Evolutionary conservation across 2,888 invertebrate species (phyloP), one percentile per base, ranked within the genome.

Genomic region (Eupithecia tripunctaria): DNA sequence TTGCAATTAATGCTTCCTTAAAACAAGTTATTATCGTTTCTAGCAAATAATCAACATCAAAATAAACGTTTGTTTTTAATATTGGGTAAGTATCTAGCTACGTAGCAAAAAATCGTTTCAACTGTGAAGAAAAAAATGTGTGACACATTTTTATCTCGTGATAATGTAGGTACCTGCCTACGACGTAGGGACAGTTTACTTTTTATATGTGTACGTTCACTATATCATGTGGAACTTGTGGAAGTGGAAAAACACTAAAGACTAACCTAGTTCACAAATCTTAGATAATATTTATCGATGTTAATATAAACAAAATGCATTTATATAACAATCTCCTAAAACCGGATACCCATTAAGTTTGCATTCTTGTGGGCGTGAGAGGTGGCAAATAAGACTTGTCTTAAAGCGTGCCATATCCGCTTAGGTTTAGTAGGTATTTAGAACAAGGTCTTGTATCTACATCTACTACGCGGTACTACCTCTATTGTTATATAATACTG

Each of bases 381-480:
- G 74, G 70, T 63, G 74, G 73, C 70, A 70, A 73, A 73, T 71
- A 60, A 75, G 68, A 64, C 72, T 79, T 79, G 81, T 80, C 81
- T 78, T 78, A 82, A 82, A 81, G 81, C 81, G 80, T 79, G 83
- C 81, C 76, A 84, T 83, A 85, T 85, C 86, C 85, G 84, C 78
- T 79, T 80, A 72, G 68, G 78, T 77, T 64, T 25, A 64, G 78
- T 83, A 84, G 85, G 78, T 83, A 84, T 85, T 84, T 80, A 79
- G 82, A 76, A 82, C 86, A 86, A 87, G 86, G 86, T 78, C 83
- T 82, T 75, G 71, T 75, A 73, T 29, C 29, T 29, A 32, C 47
- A 15, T 68, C n/a, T 47, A 56, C 56, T 51, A 14, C 56, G 32
- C 25, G 3, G 18, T 41, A 21, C 3, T 47, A 80, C 59, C 15